A percentile compares a stretch with the other conserved stretches of the same genome.
Evolutionary conservation across 2,888 invertebrate species (phyloP).

Genomic region (Drosophila yooni): DNA sequence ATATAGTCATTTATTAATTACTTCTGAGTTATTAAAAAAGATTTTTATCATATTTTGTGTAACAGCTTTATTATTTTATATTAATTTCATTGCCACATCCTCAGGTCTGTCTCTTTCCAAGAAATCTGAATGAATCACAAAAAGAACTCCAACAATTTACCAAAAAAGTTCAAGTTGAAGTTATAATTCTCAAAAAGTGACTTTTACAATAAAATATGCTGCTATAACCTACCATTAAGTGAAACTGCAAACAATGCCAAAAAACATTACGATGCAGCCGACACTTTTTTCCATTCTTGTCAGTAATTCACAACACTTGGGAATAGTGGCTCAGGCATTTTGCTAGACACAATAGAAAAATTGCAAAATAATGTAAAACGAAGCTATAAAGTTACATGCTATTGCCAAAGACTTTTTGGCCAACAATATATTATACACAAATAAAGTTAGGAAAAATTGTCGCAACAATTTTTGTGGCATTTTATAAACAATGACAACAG

Average conservation of each 20-base stretch:
- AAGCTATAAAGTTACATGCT: slow-evolving; percentile 53
- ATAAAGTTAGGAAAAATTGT: slow-evolving; percentile 51
- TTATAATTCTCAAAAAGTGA: slow-evolving; percentile 12
- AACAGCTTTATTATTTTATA: not conserved
- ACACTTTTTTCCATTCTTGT: slow-evolving; percentile 19
- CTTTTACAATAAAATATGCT: slow-evolving; percentile 35
- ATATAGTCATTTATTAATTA: not conserved
- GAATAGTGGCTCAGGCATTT: slow-evolving; percentile 37
- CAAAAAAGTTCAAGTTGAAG: slow-evolving; percentile 14
- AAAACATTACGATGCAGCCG: slow-evolving; percentile 36
- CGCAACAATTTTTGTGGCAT: slow-evolving; percentile 39
- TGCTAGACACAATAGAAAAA: slow-evolving; percentile 28
- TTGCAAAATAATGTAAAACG: slow-evolving; percentile 17
- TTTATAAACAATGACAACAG: slow-evolving; percentile 20
- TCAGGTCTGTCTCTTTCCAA: not conserved
- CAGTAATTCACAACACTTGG: not conserved
- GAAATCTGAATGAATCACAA: not conserved
- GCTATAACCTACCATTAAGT: slow-evolving; percentile 10
- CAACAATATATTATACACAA: slow-evolving; percentile 60
- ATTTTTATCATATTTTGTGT: not conserved
- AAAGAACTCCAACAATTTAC: not conserved
- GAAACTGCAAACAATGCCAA: slow-evolving; percentile 23
- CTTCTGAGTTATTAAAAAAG: not conserved
- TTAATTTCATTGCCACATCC: not conserved
- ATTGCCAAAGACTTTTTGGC: slow-evolving; percentile 33